Evolutionary conservation across 2,113 vertebrate species (phyloP).

Genomic region (Lathamus discolor): DNA sequence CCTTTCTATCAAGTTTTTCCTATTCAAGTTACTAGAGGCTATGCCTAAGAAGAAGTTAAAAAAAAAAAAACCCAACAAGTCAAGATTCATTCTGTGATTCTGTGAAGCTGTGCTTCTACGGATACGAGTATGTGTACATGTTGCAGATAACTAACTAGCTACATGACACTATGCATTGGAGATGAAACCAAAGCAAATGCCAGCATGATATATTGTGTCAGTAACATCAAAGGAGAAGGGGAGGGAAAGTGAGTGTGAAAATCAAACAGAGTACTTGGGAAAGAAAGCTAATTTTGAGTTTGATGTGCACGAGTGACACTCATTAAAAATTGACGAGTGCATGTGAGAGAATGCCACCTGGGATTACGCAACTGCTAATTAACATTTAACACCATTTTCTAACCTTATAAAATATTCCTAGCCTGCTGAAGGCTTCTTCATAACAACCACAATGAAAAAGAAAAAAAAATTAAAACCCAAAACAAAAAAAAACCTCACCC

Average conservation of each 20-base stretch:
- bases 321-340: conserved; percentile 75
- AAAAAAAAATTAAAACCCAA: neutral
- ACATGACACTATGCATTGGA: conserved; percentile 51
- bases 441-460: conserved; percentile 54
- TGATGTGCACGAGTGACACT: conserved; percentile 67
- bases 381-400: conserved; percentile 78
- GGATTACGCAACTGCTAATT: conserved; percentile 81
- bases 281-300: conserved; percentile 70
- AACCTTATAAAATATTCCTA: conserved; percentile 73
- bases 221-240: conserved; percentile 55
- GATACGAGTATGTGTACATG: neutral
- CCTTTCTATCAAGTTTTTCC: neutral
- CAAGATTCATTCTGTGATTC: neutral
- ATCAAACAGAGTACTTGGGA: conserved; percentile 51
- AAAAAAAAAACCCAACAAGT: neutral
- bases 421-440: conserved; percentile 61
- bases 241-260: conserved; percentile 51
- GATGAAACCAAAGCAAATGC: conserved; percentile 57
- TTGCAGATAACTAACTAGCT: conserved; percentile 42
- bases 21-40: neutral
- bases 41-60: neutral
- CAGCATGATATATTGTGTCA: conserved; percentile 48
- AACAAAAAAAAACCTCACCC: neutral
- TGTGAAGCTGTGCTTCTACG: neutral
- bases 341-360: conserved; percentile 70